Evolutionary conservation across 2,888 invertebrate species (phyloP).

Genomic region (Andrena haemorrhoa): DNA sequence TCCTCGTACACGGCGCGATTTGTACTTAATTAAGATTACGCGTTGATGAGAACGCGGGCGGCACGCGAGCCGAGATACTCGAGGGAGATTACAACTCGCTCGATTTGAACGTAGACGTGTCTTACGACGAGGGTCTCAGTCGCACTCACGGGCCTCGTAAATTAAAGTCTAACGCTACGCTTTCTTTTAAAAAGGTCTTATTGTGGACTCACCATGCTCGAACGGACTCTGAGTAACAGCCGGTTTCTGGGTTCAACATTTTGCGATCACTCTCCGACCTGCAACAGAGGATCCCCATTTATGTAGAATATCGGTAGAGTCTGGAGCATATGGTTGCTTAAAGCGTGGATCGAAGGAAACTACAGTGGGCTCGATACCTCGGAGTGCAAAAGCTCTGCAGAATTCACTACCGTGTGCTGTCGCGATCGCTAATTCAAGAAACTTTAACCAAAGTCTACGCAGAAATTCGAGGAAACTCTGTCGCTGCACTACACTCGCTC

Average conservation of each 20-base stretch:
- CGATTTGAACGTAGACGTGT: constrained; percentile 39
- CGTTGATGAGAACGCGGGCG: constrained; percentile 72
- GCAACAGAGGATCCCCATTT: constrained; percentile 64
- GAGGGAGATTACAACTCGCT: constrained; percentile 57
- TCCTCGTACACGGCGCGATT: constrained; percentile 59
- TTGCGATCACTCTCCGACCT: constrained; percentile 84
- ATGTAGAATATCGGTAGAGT: too few relatives aligned
- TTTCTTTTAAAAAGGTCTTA: constrained; percentile 20
- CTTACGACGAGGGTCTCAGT: constrained; percentile 23
- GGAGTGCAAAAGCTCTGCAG: too few relatives aligned
- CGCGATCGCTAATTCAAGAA: too few relatives aligned
- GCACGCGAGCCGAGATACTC: constrained; percentile 65
- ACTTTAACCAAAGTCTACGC: too few relatives aligned
- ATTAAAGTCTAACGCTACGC: constrained; percentile 38
- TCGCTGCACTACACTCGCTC: too few relatives aligned
- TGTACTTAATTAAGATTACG: constrained; percentile 76
- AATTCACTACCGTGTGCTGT: too few relatives aligned
- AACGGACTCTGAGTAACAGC: constrained; percentile 83
- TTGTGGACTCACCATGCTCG: constrained; percentile 82
- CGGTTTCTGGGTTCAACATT: constrained; percentile 83
- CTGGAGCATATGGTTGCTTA: too few relatives aligned
- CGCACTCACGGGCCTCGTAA: constrained; percentile 28
- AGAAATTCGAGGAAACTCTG: too few relatives aligned
- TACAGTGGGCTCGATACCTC: too few relatives aligned
- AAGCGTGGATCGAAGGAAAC: too few relatives aligned